These are phyloP conservation scores for Acanthosepion esculentum DNA, from an alignment of 2,888 invertebrate genomes.

Conservation along the genomic window DNA sequence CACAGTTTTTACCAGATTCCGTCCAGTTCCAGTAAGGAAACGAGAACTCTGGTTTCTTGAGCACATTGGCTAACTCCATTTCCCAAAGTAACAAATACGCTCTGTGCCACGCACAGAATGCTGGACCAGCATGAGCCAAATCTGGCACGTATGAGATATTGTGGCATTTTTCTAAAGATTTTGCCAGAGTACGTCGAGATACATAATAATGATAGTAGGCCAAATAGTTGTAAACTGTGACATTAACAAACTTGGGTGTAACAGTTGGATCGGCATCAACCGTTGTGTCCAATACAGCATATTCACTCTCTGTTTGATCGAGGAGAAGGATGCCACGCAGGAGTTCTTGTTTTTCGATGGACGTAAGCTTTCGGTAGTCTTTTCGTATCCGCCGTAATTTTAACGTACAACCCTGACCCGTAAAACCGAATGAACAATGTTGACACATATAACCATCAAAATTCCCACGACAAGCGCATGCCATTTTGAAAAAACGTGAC, in stretches of 20 bases:
- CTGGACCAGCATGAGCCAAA: constrained; percentile 56
- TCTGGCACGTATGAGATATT: constrained; percentile 50
- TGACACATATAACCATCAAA: constrained; percentile 43
- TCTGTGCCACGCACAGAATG: constrained; percentile 56
- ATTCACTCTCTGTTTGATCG: constrained; percentile 39
- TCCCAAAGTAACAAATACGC: constrained; percentile 55
- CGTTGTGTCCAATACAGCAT: constrained; percentile 49
- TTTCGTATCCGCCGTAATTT: constrained; percentile 46
- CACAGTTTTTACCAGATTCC: constrained; percentile 38
- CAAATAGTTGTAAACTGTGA: constrained; percentile 48
- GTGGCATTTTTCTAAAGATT: not conserved
- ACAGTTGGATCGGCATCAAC: not conserved
- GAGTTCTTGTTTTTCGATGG: not conserved
- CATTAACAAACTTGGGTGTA: constrained; percentile 45
- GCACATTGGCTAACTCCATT: not conserved
- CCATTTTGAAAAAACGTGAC: constrained; percentile 36
- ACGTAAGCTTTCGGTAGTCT: constrained; percentile 24
- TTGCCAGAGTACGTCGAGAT: constrained; percentile 42
- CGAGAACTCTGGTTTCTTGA: constrained; percentile 41
- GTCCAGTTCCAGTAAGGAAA: constrained; percentile 53
- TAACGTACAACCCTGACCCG: not conserved
- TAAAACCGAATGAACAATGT: constrained; percentile 37
- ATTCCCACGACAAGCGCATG: constrained; percentile 34
- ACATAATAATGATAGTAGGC: constrained; percentile 49
- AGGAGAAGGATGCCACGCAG: constrained; percentile 13